Evolutionary conservation across 2,113 vertebrate species (phyloP).

Genomic region (Pampusana beccarii): DNA sequence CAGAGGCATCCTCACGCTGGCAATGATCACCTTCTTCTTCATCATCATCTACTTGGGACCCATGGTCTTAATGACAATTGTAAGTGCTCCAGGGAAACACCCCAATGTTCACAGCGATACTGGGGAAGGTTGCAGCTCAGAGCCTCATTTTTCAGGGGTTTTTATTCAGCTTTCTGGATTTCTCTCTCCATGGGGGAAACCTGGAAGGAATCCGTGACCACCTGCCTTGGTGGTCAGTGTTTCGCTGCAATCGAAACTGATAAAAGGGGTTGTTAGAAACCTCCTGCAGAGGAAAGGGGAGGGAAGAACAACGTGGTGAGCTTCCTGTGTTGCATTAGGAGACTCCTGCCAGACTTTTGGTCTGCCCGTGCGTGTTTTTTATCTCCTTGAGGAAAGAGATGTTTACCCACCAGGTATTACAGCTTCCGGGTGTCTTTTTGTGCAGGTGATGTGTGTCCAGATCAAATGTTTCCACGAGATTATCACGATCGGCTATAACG

Average conservation of each 20-base stretch:
- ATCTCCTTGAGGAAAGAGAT: neutral
- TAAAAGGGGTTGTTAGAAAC: neutral
- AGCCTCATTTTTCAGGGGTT: neutral
- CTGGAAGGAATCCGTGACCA: neutral
- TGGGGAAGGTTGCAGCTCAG: neutral
- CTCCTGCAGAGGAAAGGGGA: neutral
- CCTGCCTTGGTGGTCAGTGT: rapidly evolving
- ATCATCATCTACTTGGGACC: constrained; percentile 98
- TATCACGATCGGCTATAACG: constrained; percentile 96
- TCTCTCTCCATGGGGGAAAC: neutral
- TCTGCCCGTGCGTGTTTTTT: rapidly evolving
- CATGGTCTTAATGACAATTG: constrained; percentile 97
- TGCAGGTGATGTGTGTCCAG: constrained; percentile 94
- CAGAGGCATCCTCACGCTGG: constrained; percentile 94
- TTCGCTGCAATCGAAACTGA: neutral
- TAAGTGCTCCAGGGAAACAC: constrained; percentile 72
- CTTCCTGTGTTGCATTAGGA: neutral
- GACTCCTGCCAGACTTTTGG: neutral
- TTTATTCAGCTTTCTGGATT: neutral
- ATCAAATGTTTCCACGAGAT: constrained; percentile 99
- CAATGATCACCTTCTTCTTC: constrained; percentile 99
- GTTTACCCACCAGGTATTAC: neutral
- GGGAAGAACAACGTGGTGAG: neutral
- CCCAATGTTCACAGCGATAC: rapidly evolving
- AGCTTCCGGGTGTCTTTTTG: neutral